A percentile compares a stretch with the other conserved stretches of the same genome.
phyloP scores from a whole-genome alignment of 2,797 vertebrate species.

The Spondyliosoma cantharus region DNA sequence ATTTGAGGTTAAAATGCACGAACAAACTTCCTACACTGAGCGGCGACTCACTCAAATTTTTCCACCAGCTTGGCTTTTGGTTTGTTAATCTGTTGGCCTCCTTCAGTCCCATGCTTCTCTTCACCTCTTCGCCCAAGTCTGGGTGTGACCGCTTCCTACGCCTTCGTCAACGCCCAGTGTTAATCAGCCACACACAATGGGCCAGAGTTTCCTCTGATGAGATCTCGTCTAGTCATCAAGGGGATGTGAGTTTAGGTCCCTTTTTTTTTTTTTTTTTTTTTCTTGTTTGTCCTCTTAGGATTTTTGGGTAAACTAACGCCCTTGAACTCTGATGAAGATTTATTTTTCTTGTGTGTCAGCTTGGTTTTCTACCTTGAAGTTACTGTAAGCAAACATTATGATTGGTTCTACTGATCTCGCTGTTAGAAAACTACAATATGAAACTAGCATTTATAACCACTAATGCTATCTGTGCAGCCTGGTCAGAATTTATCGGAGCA shows the following conservation, averaged over 20 bases:
- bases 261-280: background rate
- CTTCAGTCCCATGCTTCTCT: slow-evolving; percentile 36
- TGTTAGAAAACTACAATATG: too few species aligned
- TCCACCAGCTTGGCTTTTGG: slow-evolving; percentile 35
- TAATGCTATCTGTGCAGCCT: too few species aligned
- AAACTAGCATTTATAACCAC: too few species aligned
- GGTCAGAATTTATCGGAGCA: too few species aligned
- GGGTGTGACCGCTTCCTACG: slow-evolving; percentile 69
- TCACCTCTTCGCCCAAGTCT: slow-evolving; percentile 48
- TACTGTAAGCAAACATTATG: too few species aligned
- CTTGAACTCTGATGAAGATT: background rate
- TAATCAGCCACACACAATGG: slow-evolving; percentile 70
- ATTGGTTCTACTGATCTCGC: too few species aligned
- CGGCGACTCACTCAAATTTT: slow-evolving; percentile 35
- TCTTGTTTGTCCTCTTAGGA: background rate
- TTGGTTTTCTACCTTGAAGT: too few species aligned
- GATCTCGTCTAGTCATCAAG: slow-evolving; percentile 67
- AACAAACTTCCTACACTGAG: slow-evolving; percentile 10
- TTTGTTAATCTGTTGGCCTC: slow-evolving; percentile 33
- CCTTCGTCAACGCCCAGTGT: slow-evolving; percentile 57
- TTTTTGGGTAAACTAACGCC: background rate
- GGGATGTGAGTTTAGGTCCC: slow-evolving; percentile 3
- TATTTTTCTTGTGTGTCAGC: background rate
- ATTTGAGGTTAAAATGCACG: slow-evolving; percentile 47
- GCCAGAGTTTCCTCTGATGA: slow-evolving; percentile 64